A percentile compares a stretch with the other conserved stretches of the same genome.
These are phyloP conservation scores for Hypothenemus hampei DNA, from an alignment of 1,140 invertebrate genomes.

Conservation along the genomic window DNA sequence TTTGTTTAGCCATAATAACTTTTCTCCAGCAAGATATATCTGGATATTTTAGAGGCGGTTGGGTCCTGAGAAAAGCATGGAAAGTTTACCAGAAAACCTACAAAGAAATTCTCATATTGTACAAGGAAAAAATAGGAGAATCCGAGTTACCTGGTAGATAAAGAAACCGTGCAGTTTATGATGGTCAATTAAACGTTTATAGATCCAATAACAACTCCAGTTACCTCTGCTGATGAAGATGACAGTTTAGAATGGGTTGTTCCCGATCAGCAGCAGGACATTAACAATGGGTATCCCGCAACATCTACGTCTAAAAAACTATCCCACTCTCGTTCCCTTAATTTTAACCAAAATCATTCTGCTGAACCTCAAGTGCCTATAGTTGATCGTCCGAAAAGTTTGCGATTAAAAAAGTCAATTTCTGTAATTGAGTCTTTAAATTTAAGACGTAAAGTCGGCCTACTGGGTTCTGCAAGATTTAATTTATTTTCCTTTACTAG, in stretches of 20 bases:
- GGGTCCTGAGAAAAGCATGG: slow-evolving; percentile 69
- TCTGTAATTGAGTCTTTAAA: slow-evolving; percentile 14
- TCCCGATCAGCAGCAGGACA: slow-evolving; percentile 12
- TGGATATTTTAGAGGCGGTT: slow-evolving; percentile 66
- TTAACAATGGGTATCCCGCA: slow-evolving; percentile 28
- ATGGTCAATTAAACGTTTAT: slow-evolving; percentile 12
- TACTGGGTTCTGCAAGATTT: slow-evolving; percentile 4
- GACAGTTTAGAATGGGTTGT: slow-evolving; percentile 9
- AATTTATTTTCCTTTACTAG: slow-evolving; percentile 5
- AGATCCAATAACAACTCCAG: slow-evolving; percentile 21
- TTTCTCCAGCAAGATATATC: slow-evolving; percentile 55
- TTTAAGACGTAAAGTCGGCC: not conserved
- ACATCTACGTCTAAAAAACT: slow-evolving; percentile 11
- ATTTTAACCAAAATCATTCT: slow-evolving; percentile 7
- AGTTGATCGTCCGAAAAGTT: slow-evolving; percentile 7
- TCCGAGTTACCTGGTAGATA: not conserved
- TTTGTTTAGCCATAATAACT: slow-evolving; percentile 35
- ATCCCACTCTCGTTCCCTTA: slow-evolving; percentile 17
- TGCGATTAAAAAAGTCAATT: slow-evolving; percentile 18
- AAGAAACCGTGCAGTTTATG: not conserved
- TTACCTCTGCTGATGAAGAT: slow-evolving; percentile 1
- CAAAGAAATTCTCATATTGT: slow-evolving; percentile 54
- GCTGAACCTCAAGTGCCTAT: slow-evolving; percentile 2
- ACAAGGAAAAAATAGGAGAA: slow-evolving; percentile 43
- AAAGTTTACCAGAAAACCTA: slow-evolving; percentile 67